These are phyloP conservation scores for Plebejus anna DNA, from an alignment of 2,888 invertebrate species.

Conservation along the genomic window DNA sequence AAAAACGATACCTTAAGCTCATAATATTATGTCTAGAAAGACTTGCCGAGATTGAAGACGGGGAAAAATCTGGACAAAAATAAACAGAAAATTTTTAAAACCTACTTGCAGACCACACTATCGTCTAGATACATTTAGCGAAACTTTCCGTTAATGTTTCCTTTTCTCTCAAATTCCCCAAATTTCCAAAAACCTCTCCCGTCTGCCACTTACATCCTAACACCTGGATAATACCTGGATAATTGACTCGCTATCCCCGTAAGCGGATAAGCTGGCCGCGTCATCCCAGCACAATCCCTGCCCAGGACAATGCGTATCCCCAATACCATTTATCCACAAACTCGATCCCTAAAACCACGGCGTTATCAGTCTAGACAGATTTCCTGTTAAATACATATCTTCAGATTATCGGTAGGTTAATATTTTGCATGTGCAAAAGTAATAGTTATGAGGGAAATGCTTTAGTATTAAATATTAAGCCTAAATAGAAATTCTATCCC, in stretches of 20 bases:
- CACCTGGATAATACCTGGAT: slow-evolving; percentile 18
- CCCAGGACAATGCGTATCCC: not conserved
- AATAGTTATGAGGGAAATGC: not conserved
- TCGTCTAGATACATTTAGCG: no score
- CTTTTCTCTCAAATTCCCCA: not conserved
- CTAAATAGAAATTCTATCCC: not conserved
- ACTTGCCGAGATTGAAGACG: no score
- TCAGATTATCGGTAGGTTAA: not conserved
- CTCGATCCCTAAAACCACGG: not conserved
- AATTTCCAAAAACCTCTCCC: not conserved
- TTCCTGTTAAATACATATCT: not conserved
- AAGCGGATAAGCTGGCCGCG: slow-evolving; percentile 20
- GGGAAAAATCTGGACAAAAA: no score
- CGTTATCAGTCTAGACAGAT: slow-evolving; percentile 14
- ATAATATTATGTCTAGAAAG: no score
- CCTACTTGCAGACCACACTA: no score
- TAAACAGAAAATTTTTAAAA: no score
- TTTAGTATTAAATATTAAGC: not conserved
- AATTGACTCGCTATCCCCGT: slow-evolving; percentile 13
- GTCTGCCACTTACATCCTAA: not conserved
- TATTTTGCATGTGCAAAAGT: not conserved
- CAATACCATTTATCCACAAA: not conserved
- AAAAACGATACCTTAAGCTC: no score
- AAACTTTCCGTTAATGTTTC: no score
- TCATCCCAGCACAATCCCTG: slow-evolving; percentile 8